A percentile compares a stretch with the other conserved stretches of the same genome.
Conservation (phyloP, 2,113 vertebrate genomes). For the Emydura subglobosa region DNA sequence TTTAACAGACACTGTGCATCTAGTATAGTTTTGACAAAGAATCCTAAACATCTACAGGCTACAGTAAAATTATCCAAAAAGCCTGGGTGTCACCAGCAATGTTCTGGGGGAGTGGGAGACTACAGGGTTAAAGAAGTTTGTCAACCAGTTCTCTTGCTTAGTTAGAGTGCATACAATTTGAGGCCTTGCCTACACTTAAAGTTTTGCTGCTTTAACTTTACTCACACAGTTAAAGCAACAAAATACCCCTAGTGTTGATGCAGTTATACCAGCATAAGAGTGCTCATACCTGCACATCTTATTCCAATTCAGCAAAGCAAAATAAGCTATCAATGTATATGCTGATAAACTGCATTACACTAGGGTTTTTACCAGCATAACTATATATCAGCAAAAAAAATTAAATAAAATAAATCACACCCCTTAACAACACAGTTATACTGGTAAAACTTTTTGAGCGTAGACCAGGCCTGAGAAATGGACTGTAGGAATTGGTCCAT, state of each 20-base stretch:
- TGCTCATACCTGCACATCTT: not conserved
- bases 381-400: not conserved
- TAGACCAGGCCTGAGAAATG: not conserved
- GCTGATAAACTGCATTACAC: not conserved
- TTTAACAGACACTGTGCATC: not conserved
- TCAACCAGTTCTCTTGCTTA: not conserved
- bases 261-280: not conserved
- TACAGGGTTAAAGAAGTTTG: not conserved
- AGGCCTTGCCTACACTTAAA: not conserved
- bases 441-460: not conserved
- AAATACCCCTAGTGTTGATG: not conserved
- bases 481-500: not conserved
- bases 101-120: not conserved
- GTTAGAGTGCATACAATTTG: not conserved
- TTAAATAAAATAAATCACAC: not conserved
- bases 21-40: not conserved
- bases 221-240: not conserved
- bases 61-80: not conserved
- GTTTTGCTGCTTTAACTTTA: not conserved
- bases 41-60: not conserved
- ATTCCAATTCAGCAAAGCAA: not conserved
- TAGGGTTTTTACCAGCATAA: not conserved
- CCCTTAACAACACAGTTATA: not conserved
- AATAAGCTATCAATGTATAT: not conserved
- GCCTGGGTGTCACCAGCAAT: not conserved